These are phyloP conservation scores for Muscicapa adusta DNA, from an alignment of 2,113 vertebrate genomes.

Conservation along the genomic window DNA sequence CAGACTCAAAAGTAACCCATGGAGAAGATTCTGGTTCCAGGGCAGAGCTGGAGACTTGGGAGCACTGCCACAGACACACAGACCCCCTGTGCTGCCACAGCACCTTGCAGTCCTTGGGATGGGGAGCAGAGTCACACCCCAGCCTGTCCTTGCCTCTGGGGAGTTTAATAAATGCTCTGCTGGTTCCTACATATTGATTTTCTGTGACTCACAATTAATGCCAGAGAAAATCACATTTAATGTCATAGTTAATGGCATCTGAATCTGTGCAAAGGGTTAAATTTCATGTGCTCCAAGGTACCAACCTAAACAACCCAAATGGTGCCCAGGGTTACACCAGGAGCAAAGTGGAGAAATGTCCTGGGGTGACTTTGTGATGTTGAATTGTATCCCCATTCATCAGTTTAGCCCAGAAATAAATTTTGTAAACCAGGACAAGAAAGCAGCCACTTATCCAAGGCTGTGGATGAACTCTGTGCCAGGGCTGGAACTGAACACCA, in stretches of 20 bases:
- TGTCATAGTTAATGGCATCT: not conserved
- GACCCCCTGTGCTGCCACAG: not conserved
- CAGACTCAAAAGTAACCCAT: fast-evolving
- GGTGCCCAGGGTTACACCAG: not conserved
- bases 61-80: not conserved
- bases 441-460: not conserved
- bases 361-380: too few relatives aligned
- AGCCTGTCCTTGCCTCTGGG: not conserved
- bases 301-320: fast-evolving
- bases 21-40: not conserved
- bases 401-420: too few relatives aligned
- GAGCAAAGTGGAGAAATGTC: not conserved
- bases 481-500: not conserved
- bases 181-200: not conserved
- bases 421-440: too few relatives aligned
- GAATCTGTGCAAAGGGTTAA: not conserved
- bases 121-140: not conserved
- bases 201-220: not conserved
- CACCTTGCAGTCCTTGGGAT: not conserved
- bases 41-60: not conserved
- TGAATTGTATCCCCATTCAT: too few relatives aligned
- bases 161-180: not conserved
- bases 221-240: not conserved
- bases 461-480: not conserved
- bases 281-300: not conserved